Evolutionary conservation across 1,140 invertebrate genomes (phyloP).

Genomic region (Drosophila pallidifrons): DNA sequence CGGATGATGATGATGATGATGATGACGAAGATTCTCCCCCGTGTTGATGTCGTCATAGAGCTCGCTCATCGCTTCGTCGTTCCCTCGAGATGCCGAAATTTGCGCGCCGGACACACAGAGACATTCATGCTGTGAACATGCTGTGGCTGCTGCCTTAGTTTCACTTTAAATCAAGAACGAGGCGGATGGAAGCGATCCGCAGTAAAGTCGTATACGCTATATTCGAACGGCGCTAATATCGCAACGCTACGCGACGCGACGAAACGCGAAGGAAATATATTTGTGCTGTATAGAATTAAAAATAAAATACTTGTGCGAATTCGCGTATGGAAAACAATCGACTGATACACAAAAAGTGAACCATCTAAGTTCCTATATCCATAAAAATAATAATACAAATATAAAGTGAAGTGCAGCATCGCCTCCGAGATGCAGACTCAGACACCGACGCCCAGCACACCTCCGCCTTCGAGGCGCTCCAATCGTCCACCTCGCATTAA

Average conservation of each 20-base stretch:
- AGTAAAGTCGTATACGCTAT: constrained; percentile 21
- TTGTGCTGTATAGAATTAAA: constrained; percentile 55
- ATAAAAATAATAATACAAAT: background rate
- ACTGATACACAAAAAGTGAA: background rate
- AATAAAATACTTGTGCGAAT: constrained; percentile 47
- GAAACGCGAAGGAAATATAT: constrained; percentile 22
- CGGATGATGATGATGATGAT: too few relatives aligned
- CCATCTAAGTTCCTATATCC: background rate
- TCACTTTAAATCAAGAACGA: constrained; percentile 61
- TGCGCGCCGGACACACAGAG: constrained; percentile 43
- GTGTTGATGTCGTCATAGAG: constrained; percentile 64
- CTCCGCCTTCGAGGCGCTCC: constrained; percentile 62
- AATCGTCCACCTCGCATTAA: constrained; percentile 74
- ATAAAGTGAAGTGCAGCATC: constrained; percentile 21
- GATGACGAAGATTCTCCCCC: background rate
- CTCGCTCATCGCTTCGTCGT: constrained; percentile 21
- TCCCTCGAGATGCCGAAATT: constrained; percentile 19
- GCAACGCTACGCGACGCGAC: constrained; percentile 39
- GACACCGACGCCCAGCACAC: constrained; percentile 55
- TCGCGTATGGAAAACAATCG: constrained; percentile 26
- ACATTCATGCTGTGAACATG: constrained; percentile 60
- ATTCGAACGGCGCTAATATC: background rate
- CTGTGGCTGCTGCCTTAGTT: constrained; percentile 51
- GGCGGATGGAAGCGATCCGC: constrained; percentile 60
- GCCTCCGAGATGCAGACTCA: constrained; percentile 35